Evolutionary conservation across 2,113 vertebrate genomes (phyloP), one percentile per base, ranked within the genome.

Genomic region (Hippolais icterina): DNA sequence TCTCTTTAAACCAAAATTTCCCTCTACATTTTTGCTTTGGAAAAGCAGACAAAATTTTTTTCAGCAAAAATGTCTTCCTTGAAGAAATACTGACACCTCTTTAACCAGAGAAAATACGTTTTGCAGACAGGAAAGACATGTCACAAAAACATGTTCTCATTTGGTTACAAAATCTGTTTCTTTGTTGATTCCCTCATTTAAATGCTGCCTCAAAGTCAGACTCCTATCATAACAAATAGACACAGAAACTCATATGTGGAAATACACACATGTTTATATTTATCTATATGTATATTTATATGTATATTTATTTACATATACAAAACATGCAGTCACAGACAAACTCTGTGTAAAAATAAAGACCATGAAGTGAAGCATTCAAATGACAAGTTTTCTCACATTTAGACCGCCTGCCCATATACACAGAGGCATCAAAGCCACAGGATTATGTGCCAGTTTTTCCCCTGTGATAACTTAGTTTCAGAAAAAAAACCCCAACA

Each of bases 111-210:
- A 96, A 94, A 93, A 96, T 93, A 41, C 56, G 23, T 91, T 96
- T 91, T 94, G 57, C 81, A 95, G 91, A 87, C 84, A 94, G 89
- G 81, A 95, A 94, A 96, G 87, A 79, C 83, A 95, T 84, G 95
- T 89, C 95, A 94, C 54, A 93, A 83, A 96, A 96, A 94, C 85
- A 93, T 96, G 93, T 94, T 96, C 93, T 96, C 82, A 96, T 96
- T 94, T 94, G 78, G 87, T 93, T 96, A 94, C 94, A 93, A 96
- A 96, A 94, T 94, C 91, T 95, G 89, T 95, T 94, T 91, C 93
- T 96, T 95, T 91, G 84, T 94, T 91, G 92, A 95, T 89, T 95
- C 76, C 77, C 61, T 96, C 57, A 95, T 97, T 94, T 95, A 94
- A 92, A 95, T 95, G 80, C 83, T 95, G 78, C 91, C 81, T 91